These are phyloP conservation scores for Brenthis hecate DNA, from an alignment of 2,888 invertebrate genomes.

Conservation along the genomic window DNA sequence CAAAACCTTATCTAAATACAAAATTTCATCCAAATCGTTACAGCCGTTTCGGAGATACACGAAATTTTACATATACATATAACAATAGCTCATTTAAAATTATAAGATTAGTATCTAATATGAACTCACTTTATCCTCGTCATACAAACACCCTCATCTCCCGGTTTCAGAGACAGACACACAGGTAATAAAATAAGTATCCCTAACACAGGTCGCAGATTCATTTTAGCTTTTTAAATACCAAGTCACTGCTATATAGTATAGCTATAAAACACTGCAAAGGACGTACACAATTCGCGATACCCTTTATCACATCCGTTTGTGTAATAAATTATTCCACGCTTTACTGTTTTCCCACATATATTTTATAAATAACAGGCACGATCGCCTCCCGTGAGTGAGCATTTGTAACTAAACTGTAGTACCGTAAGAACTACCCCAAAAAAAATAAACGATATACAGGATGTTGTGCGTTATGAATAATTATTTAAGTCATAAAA, in stretches of 20 bases:
- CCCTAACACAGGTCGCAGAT: too few species aligned
- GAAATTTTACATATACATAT: too few species aligned
- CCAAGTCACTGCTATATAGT: neutral
- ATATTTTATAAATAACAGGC: conserved; percentile 20
- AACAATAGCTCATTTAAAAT: too few species aligned
- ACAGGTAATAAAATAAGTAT: conserved; percentile 11
- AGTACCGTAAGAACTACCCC: conserved; percentile 35
- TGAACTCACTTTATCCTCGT: neutral
- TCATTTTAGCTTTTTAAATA: neutral
- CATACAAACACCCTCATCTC: conserved; percentile 27
- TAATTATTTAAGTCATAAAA: conserved; percentile 36
- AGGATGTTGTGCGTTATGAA: conserved; percentile 42
- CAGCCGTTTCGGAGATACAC: too few species aligned
- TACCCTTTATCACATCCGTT: conserved; percentile 41
- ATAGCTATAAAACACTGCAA: conserved; percentile 2
- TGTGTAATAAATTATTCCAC: conserved; percentile 36
- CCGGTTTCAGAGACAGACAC: neutral
- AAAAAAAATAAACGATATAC: conserved; percentile 38
- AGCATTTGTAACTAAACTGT: conserved; percentile 35
- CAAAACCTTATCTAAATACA: too few species aligned
- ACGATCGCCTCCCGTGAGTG: conserved; percentile 35
- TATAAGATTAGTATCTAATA: too few species aligned
- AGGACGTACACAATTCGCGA: conserved; percentile 28
- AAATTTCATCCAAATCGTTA: too few species aligned
- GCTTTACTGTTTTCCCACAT: conserved; percentile 25